phyloP scores from a whole-genome alignment of 2,888 invertebrate genomes.

The Thyatira batis region DNA sequence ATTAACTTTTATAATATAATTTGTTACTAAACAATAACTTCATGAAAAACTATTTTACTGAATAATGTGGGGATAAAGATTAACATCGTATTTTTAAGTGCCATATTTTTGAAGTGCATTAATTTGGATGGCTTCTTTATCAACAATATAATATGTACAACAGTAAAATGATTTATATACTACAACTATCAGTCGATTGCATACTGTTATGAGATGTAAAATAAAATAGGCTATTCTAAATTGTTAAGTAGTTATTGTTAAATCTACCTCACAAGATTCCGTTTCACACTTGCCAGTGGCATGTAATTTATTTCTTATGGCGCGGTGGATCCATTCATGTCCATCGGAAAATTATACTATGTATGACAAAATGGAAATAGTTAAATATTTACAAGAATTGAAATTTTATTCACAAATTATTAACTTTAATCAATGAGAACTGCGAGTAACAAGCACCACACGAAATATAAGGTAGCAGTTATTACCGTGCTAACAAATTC shows the following conservation, averaged over 20 bases:
- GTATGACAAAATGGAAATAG: too few species aligned
- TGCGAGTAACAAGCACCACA: too few species aligned
- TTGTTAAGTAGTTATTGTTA: not conserved
- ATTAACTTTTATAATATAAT: not conserved
- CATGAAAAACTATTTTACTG: not conserved
- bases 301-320: not conserved
- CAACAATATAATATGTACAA: conserved; percentile 46
- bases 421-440: too few species aligned
- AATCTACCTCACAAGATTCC: not conserved
- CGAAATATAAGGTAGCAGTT: too few species aligned
- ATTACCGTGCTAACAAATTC: too few species aligned
- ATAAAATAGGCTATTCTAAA: not conserved
- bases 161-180: conserved; percentile 47
- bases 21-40: not conserved
- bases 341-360: too few species aligned
- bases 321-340: not conserved
- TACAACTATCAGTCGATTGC: conserved; percentile 78
- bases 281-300: too few species aligned
- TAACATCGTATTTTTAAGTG: not conserved
- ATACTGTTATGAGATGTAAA: conserved; percentile 50
- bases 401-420: too few species aligned
- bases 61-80: not conserved
- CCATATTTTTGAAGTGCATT: not conserved
- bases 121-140: not conserved
- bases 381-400: not conserved